Evolutionary conservation across 1,140 invertebrate genomes (phyloP), one percentile per base, ranked within the genome.

Genomic region (Drosophila micromelanica): DNA sequence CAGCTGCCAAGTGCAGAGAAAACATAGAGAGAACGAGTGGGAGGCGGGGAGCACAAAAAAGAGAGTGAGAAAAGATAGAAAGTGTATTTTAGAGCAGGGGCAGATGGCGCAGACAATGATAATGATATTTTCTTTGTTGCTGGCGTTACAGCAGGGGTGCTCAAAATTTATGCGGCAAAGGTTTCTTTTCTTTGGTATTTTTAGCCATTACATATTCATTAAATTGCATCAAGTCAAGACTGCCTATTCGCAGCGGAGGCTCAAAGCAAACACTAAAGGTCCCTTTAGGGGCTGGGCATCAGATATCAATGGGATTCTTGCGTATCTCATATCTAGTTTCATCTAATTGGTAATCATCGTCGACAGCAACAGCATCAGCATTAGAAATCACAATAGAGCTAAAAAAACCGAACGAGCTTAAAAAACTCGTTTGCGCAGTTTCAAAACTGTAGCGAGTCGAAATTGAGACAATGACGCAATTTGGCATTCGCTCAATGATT

Each of bases 171-270:
- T 74, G 76, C 72, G 63, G 68, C 62, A 87, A 77, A 46, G 46
- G 35, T 72, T 57, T 60, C 30, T 49, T 51, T 52, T 15, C 30
- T 49, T 51, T 52, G n/a, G 8, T 17, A 27, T 27, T 27, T 27
- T 27, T 17, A 27, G 30, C 60, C 75, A 87, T 86, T 87, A 78
- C 78, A 78, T 86, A 86, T 86, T 86, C 82, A 86, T 87, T 86
- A 86, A 86, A 86, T 82, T 87, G 64, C 38, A 38, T 12, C 38
- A 45, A 37, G n/a, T 13, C 38, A 49, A 56, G 15, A 45, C 56
- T 13, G 51, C 51, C 61, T 55, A 63, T 70, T 70, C 60, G 48
- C 9, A 35, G 43, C 7, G 30, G n/a, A 54, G 49, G 55, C 30
- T n/a, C 12, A 20, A 35, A 51, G 27, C 27, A 27, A 27, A 27